These are phyloP conservation scores for Phyllotis vaccarum DNA, from an alignment of 2,797 vertebrate genomes.

Conservation along the genomic window DNA sequence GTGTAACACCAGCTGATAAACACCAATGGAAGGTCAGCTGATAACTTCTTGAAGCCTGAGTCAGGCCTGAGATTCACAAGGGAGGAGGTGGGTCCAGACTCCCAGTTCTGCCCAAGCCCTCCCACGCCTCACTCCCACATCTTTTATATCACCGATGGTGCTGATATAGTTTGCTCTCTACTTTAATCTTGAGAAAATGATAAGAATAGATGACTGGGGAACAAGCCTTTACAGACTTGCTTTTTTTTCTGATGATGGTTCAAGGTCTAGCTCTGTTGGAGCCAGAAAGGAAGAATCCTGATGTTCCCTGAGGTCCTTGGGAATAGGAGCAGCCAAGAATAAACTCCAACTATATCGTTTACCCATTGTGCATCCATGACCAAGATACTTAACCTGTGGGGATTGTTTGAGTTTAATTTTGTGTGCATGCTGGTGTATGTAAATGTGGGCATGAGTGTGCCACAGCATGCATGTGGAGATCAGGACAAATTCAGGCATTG, in stretches of 20 bases:
- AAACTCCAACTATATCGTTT: neutral
- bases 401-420: neutral
- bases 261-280: neutral
- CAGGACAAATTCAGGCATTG: neutral
- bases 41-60: slow-evolving; percentile 62
- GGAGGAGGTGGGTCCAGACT: neutral
- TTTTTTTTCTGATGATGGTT: neutral
- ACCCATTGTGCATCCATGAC: neutral
- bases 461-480: neutral
- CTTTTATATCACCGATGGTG: neutral
- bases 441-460: neutral
- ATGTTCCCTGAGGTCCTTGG: neutral
- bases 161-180: neutral
- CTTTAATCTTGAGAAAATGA: slow-evolving; percentile 35
- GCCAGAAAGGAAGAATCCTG: neutral
- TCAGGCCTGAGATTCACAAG: slow-evolving; percentile 31
- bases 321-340: neutral
- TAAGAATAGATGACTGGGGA: neutral
- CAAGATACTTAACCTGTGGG: neutral
- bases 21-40: neutral
- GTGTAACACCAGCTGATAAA: slow-evolving; percentile 72
- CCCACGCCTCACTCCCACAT: neutral
- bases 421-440: neutral
- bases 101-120: neutral
- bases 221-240: neutral